A percentile compares a stretch with the other conserved stretches of the same genome.
Conservation (phyloP, 2,888 invertebrate genomes). For the Gymnosoma rotundatum region DNA sequence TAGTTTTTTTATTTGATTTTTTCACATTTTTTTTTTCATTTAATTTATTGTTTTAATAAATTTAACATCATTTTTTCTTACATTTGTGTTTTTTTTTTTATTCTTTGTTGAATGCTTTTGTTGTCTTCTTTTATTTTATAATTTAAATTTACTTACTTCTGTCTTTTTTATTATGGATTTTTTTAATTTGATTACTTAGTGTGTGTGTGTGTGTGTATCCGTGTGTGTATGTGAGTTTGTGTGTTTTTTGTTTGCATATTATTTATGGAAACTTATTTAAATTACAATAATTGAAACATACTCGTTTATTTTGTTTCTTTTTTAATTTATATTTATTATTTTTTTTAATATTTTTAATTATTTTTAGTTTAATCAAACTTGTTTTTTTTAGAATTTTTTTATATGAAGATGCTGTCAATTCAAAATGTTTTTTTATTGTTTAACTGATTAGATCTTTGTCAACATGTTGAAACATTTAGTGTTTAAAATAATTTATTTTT, state of each 20-base stretch:
- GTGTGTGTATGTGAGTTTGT: background rate
- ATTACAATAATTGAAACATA: constrained; percentile 71
- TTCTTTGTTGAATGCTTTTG: constrained; percentile 23
- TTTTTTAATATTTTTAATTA: constrained; percentile 38
- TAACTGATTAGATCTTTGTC: constrained; percentile 53
- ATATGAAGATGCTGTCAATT: constrained; percentile 42
- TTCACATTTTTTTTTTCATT: constrained; percentile 32
- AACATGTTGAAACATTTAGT: constrained; percentile 53
- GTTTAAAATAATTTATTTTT: constrained; percentile 20
- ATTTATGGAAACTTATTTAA: constrained; percentile 66
- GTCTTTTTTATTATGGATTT: background rate
- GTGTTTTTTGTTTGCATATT: background rate
- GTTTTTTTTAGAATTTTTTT: constrained; percentile 3
- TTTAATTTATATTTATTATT: constrained; percentile 35
- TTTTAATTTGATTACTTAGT: constrained; percentile 19
- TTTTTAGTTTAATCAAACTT: constrained; percentile 63
- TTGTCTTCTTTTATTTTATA: constrained; percentile 29
- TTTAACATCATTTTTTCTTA: constrained; percentile 63
- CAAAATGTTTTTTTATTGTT: constrained; percentile 40
- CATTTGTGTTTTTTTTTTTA: constrained; percentile 35
- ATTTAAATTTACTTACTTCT: constrained; percentile 26
- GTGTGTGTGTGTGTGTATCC: constrained; percentile 13
- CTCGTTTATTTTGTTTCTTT: constrained; percentile 48
- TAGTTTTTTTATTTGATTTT: constrained; percentile 67
- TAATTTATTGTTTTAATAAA: constrained; percentile 69